These are phyloP conservation scores for Plebejus melissa DNA, from an alignment of 2,888 invertebrate genomes.

Conservation along the genomic window DNA sequence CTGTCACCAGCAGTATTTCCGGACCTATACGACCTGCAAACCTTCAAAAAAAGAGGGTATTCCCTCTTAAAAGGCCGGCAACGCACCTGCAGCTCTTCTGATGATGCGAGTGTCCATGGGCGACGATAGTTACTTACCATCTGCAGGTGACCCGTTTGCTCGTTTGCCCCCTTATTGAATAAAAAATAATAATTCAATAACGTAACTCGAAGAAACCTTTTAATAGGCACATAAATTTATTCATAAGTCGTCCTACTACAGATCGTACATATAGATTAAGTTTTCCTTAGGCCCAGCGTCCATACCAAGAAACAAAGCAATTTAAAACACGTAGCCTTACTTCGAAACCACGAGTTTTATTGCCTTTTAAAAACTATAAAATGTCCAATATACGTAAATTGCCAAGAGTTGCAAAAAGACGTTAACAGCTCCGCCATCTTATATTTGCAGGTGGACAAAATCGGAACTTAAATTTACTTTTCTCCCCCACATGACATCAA, in stretches of 20 bases:
- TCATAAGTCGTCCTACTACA: constrained; percentile 8
- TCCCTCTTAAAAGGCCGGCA: no score
- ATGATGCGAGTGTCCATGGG: no score
- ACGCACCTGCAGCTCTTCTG: no score
- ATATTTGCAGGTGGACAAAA: neutral
- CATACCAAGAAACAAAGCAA: constrained; percentile 21
- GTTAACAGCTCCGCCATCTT: constrained; percentile 1
- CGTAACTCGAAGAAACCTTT: constrained; percentile 5
- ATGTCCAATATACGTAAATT: constrained; percentile 47
- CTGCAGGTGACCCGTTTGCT: no score
- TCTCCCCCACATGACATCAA: neutral
- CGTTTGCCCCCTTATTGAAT: no score
- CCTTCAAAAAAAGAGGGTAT: no score
- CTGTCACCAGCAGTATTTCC: no score
- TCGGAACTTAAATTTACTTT: neutral
- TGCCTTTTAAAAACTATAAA: constrained; percentile 41
- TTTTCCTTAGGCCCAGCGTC: neutral
- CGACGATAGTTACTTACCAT: no score
- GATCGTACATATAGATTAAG: constrained; percentile 21
- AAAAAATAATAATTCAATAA: neutral
- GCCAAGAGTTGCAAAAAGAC: constrained; percentile 46
- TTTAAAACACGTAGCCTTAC: constrained; percentile 32
- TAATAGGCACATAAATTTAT: constrained; percentile 23
- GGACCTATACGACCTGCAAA: no score
- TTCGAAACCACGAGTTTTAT: constrained; percentile 38